phyloP scores from a whole-genome alignment of 2,113 vertebrate species.

The Pampusana beccarii region DNA sequence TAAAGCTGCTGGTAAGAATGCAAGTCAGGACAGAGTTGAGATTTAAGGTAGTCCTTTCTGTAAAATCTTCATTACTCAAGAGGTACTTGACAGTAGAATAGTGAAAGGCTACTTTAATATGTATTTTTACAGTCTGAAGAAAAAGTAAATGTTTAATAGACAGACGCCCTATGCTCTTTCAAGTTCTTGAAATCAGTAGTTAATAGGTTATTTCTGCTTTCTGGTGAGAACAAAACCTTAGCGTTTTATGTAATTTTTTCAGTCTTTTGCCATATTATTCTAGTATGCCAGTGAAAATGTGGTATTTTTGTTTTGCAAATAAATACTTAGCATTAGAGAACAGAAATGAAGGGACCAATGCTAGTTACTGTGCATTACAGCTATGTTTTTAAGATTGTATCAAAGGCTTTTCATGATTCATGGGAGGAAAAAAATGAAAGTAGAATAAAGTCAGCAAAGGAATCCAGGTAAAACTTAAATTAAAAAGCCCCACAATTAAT shows the following conservation, averaged over 20 bases:
- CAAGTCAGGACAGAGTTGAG: neutral
- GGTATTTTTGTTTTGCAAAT: neutral
- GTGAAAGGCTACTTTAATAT: neutral
- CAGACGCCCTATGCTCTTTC: neutral
- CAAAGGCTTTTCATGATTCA: neutral
- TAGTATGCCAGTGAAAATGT: neutral
- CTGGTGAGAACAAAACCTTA: neutral
- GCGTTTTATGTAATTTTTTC: neutral
- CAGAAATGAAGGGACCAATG: neutral
- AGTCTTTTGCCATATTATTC: neutral
- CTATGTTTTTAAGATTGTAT: neutral
- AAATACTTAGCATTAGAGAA: neutral
- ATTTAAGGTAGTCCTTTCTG: neutral
- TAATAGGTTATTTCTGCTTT: neutral
- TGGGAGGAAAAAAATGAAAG: neutral
- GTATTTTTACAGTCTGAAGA: neutral
- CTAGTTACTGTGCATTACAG: neutral
- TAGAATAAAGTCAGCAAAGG: neutral
- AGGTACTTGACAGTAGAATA: neutral
- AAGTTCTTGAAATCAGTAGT: neutral
- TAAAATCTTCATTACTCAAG: neutral
- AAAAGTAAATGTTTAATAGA: neutral
- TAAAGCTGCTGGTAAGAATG: neutral
- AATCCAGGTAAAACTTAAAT: neutral
- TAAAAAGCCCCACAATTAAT: neutral